Conservation (phyloP, 2,797 vertebrate genomes). For the Pseudopleuronectes americanus region DNA sequence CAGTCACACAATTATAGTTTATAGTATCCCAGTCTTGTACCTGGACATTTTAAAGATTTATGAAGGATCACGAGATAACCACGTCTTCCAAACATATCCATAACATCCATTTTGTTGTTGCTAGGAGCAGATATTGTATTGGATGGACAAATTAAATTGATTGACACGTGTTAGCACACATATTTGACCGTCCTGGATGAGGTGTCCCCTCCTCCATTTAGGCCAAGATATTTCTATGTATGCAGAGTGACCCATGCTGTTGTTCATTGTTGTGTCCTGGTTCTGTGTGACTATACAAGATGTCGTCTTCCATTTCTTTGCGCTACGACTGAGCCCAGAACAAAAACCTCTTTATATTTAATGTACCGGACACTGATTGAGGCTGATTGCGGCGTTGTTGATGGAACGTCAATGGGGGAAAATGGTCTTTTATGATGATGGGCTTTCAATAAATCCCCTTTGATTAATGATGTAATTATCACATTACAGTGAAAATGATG, state of each 20-base stretch:
- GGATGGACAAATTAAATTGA: no score
- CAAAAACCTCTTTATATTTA: background rate
- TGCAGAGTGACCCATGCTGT: background rate
- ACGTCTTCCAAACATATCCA: background rate
- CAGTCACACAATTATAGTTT: slow-evolving; percentile 11
- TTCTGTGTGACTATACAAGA: background rate
- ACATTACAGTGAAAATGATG: slow-evolving; percentile 36
- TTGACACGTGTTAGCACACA: no score
- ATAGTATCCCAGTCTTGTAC: background rate
- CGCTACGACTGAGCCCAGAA: background rate
- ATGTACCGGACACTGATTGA: slow-evolving; percentile 24
- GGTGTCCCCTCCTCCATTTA: no score
- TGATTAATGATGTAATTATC: slow-evolving; percentile 62
- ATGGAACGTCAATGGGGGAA: slow-evolving; percentile 12
- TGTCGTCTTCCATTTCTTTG: background rate
- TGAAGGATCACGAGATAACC: background rate
- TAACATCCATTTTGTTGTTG: background rate
- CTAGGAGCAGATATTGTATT: no score
- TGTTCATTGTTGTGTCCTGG: no score
- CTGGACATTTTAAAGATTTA: background rate
- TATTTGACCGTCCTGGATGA: no score
- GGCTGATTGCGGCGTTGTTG: slow-evolving; percentile 36
- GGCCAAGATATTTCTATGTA: background rate
- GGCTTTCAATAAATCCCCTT: slow-evolving; percentile 41
- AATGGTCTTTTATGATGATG: slow-evolving; percentile 34